Percentiles rank a stretch among this genome's conserved stretches.
Conservation (phyloP, 2,113 vertebrate species). For the Apteryx mantelli region DNA sequence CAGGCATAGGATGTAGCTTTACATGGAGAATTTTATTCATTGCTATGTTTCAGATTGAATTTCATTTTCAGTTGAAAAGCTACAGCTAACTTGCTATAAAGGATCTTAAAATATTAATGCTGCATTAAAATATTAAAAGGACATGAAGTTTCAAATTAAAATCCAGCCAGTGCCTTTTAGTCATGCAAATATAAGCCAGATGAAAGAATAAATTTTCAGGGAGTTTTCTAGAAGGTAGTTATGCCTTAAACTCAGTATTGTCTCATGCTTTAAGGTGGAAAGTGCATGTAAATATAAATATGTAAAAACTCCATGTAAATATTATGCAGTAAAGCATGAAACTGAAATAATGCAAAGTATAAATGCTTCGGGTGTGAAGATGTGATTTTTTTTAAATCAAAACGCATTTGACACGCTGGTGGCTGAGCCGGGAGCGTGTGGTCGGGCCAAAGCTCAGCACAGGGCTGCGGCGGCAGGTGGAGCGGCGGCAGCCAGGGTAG, state of each 20-base stretch:
- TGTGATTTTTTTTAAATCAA: neutral
- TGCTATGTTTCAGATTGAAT: neutral
- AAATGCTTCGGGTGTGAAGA: neutral
- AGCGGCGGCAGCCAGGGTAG: too few species aligned
- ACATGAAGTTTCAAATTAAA: slow-evolving; percentile 13
- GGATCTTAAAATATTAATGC: neutral
- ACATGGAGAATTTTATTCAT: neutral
- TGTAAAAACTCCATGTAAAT: neutral
- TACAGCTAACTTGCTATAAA: neutral
- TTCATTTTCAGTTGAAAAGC: neutral
- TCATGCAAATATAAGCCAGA: neutral
- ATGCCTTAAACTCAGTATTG: neutral
- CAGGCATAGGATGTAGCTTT: neutral
- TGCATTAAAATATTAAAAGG: slow-evolving; percentile 14
- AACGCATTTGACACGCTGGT: neutral
- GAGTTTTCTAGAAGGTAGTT: neutral
- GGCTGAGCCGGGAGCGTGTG: too few species aligned
- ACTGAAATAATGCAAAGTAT: neutral
- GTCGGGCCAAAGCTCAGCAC: too few species aligned
- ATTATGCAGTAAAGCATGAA: neutral
- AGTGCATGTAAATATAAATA: neutral
- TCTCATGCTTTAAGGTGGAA: neutral
- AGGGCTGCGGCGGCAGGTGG: too few species aligned
- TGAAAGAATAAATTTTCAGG: neutral
- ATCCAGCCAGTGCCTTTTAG: neutral